phyloP scores from a whole-genome alignment of 2,888 invertebrate genomes.

The Platerodrilus igneus region DNA sequence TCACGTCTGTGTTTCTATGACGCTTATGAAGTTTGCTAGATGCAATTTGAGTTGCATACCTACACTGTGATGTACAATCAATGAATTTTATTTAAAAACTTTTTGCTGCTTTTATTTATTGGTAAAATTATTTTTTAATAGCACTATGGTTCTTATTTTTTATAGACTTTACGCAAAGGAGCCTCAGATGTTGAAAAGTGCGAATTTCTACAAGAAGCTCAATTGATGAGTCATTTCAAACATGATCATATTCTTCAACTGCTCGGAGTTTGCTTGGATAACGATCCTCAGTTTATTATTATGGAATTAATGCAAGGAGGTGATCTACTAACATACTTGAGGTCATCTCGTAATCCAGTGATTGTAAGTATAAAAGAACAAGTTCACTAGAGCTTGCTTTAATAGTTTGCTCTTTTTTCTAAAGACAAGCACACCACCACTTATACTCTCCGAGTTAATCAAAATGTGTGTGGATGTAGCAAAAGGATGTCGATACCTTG shows the following conservation, averaged over 20 bases:
- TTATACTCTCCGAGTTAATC: conserved; percentile 79
- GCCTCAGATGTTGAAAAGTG: conserved; percentile 85
- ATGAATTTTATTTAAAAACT: too few relatives aligned
- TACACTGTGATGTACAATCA: too few relatives aligned
- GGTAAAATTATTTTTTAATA: too few relatives aligned
- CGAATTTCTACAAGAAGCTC: conserved; percentile 95
- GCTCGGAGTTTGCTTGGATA: conserved; percentile 90
- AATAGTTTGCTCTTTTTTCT: conserved; percentile 21
- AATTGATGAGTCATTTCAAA: conserved; percentile 95
- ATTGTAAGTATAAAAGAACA: conserved; percentile 55
- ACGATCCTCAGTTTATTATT: conserved; percentile 88
- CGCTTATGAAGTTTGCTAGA: too few relatives aligned
- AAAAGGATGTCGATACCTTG: conserved; percentile 90
- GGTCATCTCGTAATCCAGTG: conserved; percentile 72
- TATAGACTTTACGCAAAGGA: conserved; percentile 83
- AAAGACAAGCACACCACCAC: conserved; percentile 58
- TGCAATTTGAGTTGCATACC: too few relatives aligned
- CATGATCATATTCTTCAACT: conserved; percentile 92
- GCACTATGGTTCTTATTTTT: conserved; percentile 16
- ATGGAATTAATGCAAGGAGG: conserved; percentile 98
- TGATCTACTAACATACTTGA: conserved; percentile 85
- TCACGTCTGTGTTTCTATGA: too few relatives aligned
- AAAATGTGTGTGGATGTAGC: conserved; percentile 95
- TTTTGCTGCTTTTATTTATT: too few relatives aligned
- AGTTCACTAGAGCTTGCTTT: neutral